These are phyloP conservation scores for Pangasius djambal DNA, from an alignment of 2,797 vertebrate species.

Conservation along the genomic window DNA sequence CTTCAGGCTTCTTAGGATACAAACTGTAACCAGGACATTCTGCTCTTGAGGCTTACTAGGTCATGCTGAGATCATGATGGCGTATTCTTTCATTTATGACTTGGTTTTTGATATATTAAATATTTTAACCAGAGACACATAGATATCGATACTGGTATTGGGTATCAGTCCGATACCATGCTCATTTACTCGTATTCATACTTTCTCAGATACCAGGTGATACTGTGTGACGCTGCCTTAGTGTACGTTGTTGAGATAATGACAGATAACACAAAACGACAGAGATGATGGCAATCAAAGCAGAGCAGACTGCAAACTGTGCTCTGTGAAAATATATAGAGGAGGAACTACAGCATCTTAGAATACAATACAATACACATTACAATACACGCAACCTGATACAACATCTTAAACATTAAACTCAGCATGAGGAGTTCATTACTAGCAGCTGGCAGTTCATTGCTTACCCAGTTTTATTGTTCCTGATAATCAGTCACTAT, in stretches of 20 bases:
- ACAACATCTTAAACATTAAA: not conserved
- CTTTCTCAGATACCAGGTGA: not conserved
- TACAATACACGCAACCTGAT: not conserved
- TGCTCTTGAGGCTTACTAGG: not conserved
- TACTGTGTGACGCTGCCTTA: not conserved
- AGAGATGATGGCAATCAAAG: not conserved
- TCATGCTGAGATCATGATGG: not conserved
- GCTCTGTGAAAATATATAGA: not conserved
- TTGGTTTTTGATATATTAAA: not conserved
- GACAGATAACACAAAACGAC: not conserved
- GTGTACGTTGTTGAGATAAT: not conserved
- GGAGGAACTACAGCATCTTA: not conserved
- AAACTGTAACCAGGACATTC: conserved; percentile 7
- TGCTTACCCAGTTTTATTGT: not conserved
- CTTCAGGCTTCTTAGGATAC: not conserved
- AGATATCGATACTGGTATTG: not conserved
- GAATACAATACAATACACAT: no score
- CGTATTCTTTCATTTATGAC: not conserved
- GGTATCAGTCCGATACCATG: not conserved
- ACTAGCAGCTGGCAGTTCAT: not conserved
- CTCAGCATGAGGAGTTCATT: not conserved
- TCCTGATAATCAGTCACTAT: conserved; percentile 2
- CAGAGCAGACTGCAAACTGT: not conserved
- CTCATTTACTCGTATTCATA: not conserved
- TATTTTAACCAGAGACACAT: not conserved